phyloP scores from a whole-genome alignment of 2,113 vertebrate species.

The Leptodactylus fuscus region DNA sequence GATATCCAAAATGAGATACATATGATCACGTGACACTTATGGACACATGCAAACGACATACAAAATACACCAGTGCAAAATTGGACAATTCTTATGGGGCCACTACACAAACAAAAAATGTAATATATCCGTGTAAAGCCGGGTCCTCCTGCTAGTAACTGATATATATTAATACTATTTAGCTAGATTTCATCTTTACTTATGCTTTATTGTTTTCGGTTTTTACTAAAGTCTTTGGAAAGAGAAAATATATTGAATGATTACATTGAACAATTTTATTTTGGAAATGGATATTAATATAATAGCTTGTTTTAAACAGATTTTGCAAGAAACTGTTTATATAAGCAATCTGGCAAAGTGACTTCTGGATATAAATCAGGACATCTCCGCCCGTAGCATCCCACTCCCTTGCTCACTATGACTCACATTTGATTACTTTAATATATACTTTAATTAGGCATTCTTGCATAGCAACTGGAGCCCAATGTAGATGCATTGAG shows the following conservation, averaged over 20 bases:
- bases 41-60: no score
- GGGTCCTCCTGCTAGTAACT: neutral
- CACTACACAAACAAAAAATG: no score
- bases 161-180: neutral
- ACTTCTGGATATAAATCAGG: slow-evolving; percentile 59
- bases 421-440: slow-evolving; percentile 58
- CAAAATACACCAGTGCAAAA: no score
- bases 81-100: no score
- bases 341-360: slow-evolving; percentile 55
- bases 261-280: neutral
- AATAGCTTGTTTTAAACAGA: slow-evolving; percentile 35
- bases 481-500: slow-evolving; percentile 25
- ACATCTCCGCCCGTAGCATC: slow-evolving; percentile 50
- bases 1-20: no score
- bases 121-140: no score
- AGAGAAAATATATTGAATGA: neutral
- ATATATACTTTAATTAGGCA: slow-evolving; percentile 59
- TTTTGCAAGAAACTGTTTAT: slow-evolving; percentile 49
- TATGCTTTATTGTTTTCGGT: neutral
- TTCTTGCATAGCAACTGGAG: slow-evolving; percentile 53
- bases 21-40: no score
- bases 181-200: neutral
- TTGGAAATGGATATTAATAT: slow-evolving; percentile 28
- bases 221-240: neutral
- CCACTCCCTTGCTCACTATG: slow-evolving; percentile 57